phyloP scores from a whole-genome alignment of 2,888 invertebrate species.

The Ganaspis brasiliensis region DNA sequence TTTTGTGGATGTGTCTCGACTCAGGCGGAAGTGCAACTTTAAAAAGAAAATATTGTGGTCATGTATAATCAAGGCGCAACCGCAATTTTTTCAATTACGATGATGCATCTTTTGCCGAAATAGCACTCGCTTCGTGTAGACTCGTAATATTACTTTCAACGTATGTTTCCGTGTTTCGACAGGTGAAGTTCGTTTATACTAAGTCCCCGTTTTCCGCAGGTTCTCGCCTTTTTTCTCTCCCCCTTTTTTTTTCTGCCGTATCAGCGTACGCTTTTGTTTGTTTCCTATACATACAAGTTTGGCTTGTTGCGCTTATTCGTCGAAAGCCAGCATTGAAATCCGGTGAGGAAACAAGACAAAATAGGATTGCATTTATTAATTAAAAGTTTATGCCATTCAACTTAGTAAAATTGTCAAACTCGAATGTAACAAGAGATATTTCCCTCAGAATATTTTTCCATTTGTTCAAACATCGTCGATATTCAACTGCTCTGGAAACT shows the following conservation, averaged over 20 bases:
- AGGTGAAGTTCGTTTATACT: no score
- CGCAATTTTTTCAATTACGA: conserved; percentile 20
- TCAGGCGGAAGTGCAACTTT: no score
- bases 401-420: background rate
- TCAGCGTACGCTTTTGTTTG: conserved; percentile 21
- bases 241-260: background rate
- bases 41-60: conserved; percentile 18
- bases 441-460: background rate
- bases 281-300: background rate
- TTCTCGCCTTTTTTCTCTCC: no score
- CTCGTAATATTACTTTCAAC: conserved; percentile 30
- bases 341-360: conserved; percentile 5
- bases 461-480: background rate
- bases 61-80: conserved; percentile 12
- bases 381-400: background rate
- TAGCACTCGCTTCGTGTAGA: background rate
- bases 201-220: no score
- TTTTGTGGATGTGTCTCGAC: no score
- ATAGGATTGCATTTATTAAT: conserved; percentile 1
- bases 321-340: background rate
- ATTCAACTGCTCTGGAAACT: background rate
- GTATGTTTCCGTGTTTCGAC: no score
- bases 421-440: background rate
- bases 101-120: conserved; percentile 5
- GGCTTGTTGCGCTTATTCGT: conserved; percentile 10